Conservation (phyloP, 2,113 vertebrate species). For the Delphinapterus leucas region DNA sequence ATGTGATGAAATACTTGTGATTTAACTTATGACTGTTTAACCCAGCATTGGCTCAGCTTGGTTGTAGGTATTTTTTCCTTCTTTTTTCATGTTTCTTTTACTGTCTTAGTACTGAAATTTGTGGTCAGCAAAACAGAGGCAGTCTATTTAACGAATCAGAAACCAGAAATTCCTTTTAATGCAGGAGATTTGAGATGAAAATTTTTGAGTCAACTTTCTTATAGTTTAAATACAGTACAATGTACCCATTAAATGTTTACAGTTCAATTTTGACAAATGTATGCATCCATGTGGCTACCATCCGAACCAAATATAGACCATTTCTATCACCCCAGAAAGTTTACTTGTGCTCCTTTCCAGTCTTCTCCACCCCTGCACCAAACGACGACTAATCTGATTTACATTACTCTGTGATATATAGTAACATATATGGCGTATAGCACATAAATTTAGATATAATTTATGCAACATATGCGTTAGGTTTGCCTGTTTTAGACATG, state of each 20-base stretch:
- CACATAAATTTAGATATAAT: not conserved
- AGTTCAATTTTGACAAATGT: not conserved
- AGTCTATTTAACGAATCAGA: not conserved
- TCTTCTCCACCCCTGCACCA: not conserved
- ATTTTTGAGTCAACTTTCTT: not conserved
- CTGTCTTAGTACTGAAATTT: not conserved
- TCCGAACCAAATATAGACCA: not conserved
- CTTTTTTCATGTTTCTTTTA: not conserved
- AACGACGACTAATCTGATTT: not conserved
- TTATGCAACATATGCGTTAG: not conserved
- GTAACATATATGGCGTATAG: not conserved
- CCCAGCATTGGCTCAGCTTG: not conserved
- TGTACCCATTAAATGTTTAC: not conserved
- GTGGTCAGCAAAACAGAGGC: not conserved
- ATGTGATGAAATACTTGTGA: slow-evolving; percentile 43
- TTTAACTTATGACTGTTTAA: not conserved
- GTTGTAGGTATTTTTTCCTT: not conserved
- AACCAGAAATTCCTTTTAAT: not conserved
- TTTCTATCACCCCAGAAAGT: not conserved
- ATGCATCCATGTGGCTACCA: not conserved
- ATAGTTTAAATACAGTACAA: slow-evolving; percentile 19
- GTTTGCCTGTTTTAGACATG: not conserved
- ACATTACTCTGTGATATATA: not conserved
- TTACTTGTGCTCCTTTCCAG: not conserved
- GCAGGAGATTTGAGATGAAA: not conserved